phyloP scores from a whole-genome alignment of 2,888 invertebrate genomes.

The Idaea biselata region DNA sequence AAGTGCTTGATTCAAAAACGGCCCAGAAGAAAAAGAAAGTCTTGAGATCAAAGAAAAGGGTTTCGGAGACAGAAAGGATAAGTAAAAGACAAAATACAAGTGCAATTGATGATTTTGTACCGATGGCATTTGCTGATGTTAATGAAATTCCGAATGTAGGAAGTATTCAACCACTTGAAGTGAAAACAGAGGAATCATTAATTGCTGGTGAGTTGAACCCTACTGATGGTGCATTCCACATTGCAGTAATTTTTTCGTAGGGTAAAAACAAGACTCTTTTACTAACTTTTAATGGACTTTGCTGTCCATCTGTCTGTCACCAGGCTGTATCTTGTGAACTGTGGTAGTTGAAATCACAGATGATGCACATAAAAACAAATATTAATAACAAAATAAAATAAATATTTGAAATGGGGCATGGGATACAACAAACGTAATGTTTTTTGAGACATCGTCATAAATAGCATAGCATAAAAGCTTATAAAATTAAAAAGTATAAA shows the following conservation, averaged over 20 bases:
- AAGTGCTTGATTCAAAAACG: neutral
- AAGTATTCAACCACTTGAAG: constrained; percentile 16
- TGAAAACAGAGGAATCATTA: neutral
- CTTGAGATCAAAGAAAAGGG: neutral
- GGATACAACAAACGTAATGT: too few relatives aligned
- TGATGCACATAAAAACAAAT: too few relatives aligned
- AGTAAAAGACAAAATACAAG: neutral
- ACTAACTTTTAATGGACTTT: too few relatives aligned
- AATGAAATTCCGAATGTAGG: constrained; percentile 42
- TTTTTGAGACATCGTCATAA: too few relatives aligned
- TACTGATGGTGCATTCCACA: neutral
- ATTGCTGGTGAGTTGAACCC: neutral
- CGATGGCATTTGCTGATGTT: constrained; percentile 22
- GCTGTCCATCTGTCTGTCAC: too few relatives aligned
- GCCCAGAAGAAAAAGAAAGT: neutral
- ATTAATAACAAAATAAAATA: too few relatives aligned
- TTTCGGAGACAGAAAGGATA: neutral
- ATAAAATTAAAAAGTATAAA: too few relatives aligned
- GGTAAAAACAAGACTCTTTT: neutral
- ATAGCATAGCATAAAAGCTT: too few relatives aligned
- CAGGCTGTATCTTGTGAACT: too few relatives aligned
- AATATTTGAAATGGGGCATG: too few relatives aligned
- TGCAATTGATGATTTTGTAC: constrained; percentile 7
- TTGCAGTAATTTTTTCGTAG: neutral
- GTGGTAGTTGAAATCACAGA: too few relatives aligned